Evolutionary conservation across 2,888 invertebrate species (phyloP), one percentile per base, ranked within the genome.

Genomic region (Lasioglossum malachurum): DNA sequence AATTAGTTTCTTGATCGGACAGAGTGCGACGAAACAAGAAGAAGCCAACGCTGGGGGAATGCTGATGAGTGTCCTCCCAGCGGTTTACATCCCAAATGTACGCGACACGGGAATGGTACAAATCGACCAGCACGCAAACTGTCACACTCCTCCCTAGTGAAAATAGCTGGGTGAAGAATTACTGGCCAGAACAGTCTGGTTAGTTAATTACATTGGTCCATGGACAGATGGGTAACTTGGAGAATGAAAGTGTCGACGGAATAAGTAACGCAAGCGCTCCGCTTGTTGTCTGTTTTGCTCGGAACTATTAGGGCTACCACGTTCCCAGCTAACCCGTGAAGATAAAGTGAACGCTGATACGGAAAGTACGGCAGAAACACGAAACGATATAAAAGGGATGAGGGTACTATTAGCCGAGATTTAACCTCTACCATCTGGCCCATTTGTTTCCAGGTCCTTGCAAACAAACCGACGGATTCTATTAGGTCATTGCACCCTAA

Each of bases 1-100:
- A 94, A 94, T 94, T 94, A 94, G 93, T 94, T 94, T 93, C 93
- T 92, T 91, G 92, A 94, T 93, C 92, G 92, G 93, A 92, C 93
- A 92, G 87, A 86, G 87, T 87, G 89, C 89, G 88, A 90, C 88
- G 85, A 86, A 91, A 92, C 89, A 91, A 88, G 90, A 92, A 92
- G 92, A 92, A 92, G 91, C 89, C 88, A 87, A 88, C 86, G 64
- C 78, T 74, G 7, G 53, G 53, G 72, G 89, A 92, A 91, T 92
- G 87, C 82, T 92, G 89, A 92, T 86, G 90, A 90, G 80, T 67
- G 76, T 64, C 49, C 75, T 80, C 72, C 72, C 79, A 57, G 69
- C 81, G 80, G 80, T 80, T 88, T 87, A 85, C 83, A 78, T 77
- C 82, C 74, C 60, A 75, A 76, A 77, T 77, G 72, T 80, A 77